phyloP scores from a whole-genome alignment of 2,888 invertebrate species.

The Ormyrus labotus region DNA sequence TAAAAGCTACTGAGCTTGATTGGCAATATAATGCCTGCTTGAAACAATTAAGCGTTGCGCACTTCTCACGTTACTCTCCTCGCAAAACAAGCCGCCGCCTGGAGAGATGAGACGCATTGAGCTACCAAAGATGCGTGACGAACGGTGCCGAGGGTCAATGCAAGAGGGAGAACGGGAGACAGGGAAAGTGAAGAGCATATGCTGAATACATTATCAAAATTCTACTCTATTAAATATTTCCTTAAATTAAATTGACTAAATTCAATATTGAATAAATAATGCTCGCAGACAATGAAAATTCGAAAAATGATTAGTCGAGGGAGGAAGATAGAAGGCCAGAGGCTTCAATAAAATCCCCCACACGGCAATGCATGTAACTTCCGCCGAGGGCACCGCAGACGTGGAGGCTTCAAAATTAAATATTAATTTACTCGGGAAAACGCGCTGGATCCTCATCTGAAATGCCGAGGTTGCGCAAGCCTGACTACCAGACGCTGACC shows the following conservation, averaged over 20 bases:
- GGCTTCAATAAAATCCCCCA: constrained; percentile 3
- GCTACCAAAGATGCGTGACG: constrained; percentile 18
- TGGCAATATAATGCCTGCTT: constrained; percentile 56
- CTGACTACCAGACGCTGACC: too few relatives aligned
- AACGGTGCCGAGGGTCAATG: background rate
- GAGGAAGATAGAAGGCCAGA: background rate
- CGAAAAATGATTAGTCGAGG: background rate
- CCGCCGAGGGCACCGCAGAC: constrained; percentile 30
- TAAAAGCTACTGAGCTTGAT: constrained; percentile 55
- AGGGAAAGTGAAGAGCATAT: too few relatives aligned
- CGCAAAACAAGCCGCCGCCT: constrained; percentile 29
- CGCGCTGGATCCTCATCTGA: constrained; percentile 65
- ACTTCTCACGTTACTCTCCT: constrained; percentile 50
- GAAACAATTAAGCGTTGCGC: constrained; percentile 52
- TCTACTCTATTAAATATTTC: too few relatives aligned
- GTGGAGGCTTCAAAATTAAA: constrained; percentile 70
- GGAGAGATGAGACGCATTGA: constrained; percentile 3
- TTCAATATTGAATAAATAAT: background rate
- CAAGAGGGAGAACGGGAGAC: background rate
- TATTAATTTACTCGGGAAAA: constrained; percentile 68
- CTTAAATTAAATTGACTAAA: too few relatives aligned
- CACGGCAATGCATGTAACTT: background rate
- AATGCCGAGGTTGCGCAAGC: constrained; percentile 58
- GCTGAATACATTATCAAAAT: too few relatives aligned
- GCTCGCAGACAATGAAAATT: too few relatives aligned